Conservation (phyloP, 2,797 vertebrate species). For the Sebastes itinus region DNA sequence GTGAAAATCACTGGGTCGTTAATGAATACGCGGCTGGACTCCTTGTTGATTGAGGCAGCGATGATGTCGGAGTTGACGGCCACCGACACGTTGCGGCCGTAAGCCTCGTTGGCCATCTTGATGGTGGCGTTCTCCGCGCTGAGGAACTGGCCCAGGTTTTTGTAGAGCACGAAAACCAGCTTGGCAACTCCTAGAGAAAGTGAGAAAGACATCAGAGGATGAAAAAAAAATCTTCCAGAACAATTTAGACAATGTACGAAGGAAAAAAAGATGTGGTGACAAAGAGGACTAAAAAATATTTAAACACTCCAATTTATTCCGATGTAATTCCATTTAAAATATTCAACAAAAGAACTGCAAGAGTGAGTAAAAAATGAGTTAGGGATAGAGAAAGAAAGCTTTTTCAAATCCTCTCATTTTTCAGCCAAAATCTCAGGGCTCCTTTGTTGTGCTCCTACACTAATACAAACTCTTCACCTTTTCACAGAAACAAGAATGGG, state of each 20-base stretch:
- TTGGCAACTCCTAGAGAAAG: conserved; percentile 89
- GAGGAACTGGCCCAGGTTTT: conserved; percentile 96
- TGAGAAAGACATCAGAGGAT: neutral
- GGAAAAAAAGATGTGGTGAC: neutral
- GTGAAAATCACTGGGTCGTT: conserved; percentile 98
- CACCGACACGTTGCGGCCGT: conserved; percentile 90
- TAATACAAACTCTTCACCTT: conserved; percentile 40
- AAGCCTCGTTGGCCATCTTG: conserved; percentile 88
- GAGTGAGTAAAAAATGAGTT: neutral
- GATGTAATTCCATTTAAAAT: conserved; percentile 27
- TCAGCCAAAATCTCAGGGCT: conserved; percentile 1
- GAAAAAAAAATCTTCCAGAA: neutral
- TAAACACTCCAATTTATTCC: neutral
- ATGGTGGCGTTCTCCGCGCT: conserved; percentile 97
- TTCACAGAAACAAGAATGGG: conserved; percentile 21
- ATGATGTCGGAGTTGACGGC: conserved; percentile 98
- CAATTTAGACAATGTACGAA: neutral
- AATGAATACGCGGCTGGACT: conserved; percentile 97
- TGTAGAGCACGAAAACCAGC: conserved; percentile 98
- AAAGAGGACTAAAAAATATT: neutral
- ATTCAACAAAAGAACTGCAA: conserved; percentile 16
- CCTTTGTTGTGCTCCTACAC: conserved; percentile 5
- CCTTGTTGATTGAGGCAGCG: conserved; percentile 98
- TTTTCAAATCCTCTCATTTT: conserved; percentile 25
- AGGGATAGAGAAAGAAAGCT: neutral